Evolutionary conservation across 2,797 vertebrate species (phyloP).

Genomic region (Sus cebifrons): DNA sequence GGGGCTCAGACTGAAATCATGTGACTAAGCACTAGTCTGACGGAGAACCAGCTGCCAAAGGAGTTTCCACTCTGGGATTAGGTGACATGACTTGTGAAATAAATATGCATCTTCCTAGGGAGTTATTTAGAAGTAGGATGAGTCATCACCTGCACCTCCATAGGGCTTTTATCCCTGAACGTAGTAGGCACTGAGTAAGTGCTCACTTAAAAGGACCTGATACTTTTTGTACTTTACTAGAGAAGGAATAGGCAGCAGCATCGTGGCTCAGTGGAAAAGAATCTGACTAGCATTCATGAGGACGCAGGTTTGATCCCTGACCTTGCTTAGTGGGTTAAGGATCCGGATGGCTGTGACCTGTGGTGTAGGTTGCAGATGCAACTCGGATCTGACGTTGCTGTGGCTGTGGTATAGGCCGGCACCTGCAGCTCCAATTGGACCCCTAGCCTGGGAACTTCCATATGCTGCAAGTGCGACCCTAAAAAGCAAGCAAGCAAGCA

Average conservation of each 20-base stretch:
- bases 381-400: too few relatives aligned
- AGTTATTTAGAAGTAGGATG: slow-evolving; percentile 47
- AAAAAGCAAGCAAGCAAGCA: too few relatives aligned
- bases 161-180: not conserved
- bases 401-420: too few relatives aligned
- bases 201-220: not conserved
- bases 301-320: too few relatives aligned
- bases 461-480: too few relatives aligned
- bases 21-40: not conserved
- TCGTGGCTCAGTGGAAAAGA: too few relatives aligned
- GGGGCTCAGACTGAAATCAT: not conserved
- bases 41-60: not conserved
- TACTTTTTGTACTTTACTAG: slow-evolving; percentile 1
- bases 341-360: too few relatives aligned
- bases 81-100: slow-evolving; percentile 36
- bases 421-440: too few relatives aligned
- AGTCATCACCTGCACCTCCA: slow-evolving; percentile 56
- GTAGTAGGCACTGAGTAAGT: not conserved
- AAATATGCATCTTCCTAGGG: slow-evolving; percentile 50
- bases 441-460: too few relatives aligned
- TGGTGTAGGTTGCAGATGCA: too few relatives aligned
- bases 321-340: too few relatives aligned
- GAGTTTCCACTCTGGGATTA: slow-evolving; percentile 35
- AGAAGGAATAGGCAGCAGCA: not conserved
- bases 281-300: too few relatives aligned